Evolutionary conservation across 2,888 invertebrate species (phyloP), one percentile per base, ranked within the genome.

Genomic region (Adelognathus sp.): DNA sequence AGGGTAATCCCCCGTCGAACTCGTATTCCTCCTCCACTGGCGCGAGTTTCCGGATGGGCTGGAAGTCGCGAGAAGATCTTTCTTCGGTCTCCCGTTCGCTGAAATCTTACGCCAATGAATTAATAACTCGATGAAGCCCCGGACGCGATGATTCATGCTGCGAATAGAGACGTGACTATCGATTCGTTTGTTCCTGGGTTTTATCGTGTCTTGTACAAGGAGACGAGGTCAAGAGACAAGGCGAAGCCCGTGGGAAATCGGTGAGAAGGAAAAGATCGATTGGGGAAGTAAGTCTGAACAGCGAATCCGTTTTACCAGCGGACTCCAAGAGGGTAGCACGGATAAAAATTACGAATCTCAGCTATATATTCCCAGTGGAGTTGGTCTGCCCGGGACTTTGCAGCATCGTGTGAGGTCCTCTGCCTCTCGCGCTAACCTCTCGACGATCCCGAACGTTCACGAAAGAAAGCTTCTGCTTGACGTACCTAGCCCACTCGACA

Each of bases 261-360:
- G 63, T 56, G 36, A 39, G 16, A 33, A 50, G 58, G 60, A 66
- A 58, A 72, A 73, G 72, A 72, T 39, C 21, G 63, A 46, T 58
- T 39, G 60, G 58, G 33, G 56, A 46, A 69, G 36, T 9, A 29
- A 63, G 54, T 67, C 24, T n/a, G 24, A 11, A 27, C 5, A 52
- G 50, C 18, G 54, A 54, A 31, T 61, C 54, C 41, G 63, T 31
- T 63, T 58, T n/a, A n/a, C 70, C 58, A 67, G 75, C 70, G 60
- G 9, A 60, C 27, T 14, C 31, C 58, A 44, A 70, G 60, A 50
- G 61, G 56, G 71, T 50, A 61, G 81, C 72, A 66, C 71, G 81
- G 81, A 86, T 86, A 85, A 86, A 87, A 87, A 85, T 87, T 86
- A 86, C 87, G 85, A 84, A 86, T 87, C 84, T 80, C 52, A 54